Evolutionary conservation across 2,113 vertebrate genomes (phyloP).

Genomic region (Butorides virescens): DNA sequence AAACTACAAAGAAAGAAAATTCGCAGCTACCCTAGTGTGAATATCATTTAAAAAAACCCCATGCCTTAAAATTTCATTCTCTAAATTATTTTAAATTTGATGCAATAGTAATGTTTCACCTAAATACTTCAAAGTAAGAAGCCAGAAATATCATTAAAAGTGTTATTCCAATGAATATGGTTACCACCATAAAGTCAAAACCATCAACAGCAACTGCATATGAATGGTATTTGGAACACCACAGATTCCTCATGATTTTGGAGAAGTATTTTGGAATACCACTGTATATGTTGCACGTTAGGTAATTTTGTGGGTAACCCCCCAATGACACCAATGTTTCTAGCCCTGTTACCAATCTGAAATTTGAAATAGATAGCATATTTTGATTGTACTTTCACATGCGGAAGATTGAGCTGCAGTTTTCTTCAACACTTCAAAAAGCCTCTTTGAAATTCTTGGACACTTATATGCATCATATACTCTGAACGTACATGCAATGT

Average conservation of each 20-base stretch:
- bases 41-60: rapidly evolving
- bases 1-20: background rate
- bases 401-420: background rate
- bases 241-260: background rate
- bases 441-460: background rate
- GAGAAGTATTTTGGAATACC: background rate
- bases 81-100: background rate
- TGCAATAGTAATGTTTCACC: background rate
- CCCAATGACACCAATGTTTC: background rate
- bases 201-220: background rate
- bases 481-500: background rate
- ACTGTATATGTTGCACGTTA: background rate
- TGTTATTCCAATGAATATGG: background rate
- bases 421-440: background rate
- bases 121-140: background rate
- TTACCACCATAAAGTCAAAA: background rate
- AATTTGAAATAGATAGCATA: background rate
- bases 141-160: background rate
- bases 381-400: background rate
- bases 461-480: background rate
- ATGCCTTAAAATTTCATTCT: background rate
- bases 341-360: background rate
- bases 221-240: background rate
- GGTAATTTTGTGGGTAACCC: background rate
- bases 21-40: background rate